Evolutionary conservation across 2,113 vertebrate species (phyloP), one percentile per base, ranked within the genome.

Genomic region (Erpornis zantholeuca): DNA sequence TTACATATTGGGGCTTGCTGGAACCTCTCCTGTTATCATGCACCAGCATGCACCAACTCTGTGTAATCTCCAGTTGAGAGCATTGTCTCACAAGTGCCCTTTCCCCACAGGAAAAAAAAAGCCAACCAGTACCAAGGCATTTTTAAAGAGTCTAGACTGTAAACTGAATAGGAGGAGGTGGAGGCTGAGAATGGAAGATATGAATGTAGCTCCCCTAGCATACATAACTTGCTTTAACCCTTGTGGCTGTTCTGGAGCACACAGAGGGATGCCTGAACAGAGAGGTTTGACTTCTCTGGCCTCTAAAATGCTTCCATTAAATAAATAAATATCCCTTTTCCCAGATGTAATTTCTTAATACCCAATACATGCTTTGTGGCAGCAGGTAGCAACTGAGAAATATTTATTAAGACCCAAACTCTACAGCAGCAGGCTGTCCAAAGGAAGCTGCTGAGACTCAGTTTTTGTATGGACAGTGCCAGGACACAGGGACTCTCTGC

Each of bases 71-170:
- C 77, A 80, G 36, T 75, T 25, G 61, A 87, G 86, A 44, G 66
- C 63, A 94, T 92, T 93, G 96, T 94, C 77, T 97, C 92, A 73
- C 66, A 85, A 94, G 83, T 88, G 88, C 94, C 94, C 80, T 93
- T 94, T 96, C 83, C 70, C 57, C 57, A 69, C 17, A 89, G 76
- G 40, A 72, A 44, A 61, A 82, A 49, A 29, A 53, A 61, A 47
- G n/a, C 31, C 47, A 57, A 22, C 28, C 56, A 84, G 69, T 80
- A 89, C 86, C 25, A 49, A 94, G 73, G 25, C 81, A 85, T 89
- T 94, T 96, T 96, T 92, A 69, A 86, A 82, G 72, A 83, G 93
- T 95, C 94, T 95, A 93, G 92, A 94, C 92, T 89, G 68, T 59
- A 95, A 94, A 95, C 87, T 91, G 92, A 94, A 94, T 86, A 64